Evolutionary conservation across 1,140 invertebrate genomes (phyloP).

Genomic region (Anagrus nilaparvatae): DNA sequence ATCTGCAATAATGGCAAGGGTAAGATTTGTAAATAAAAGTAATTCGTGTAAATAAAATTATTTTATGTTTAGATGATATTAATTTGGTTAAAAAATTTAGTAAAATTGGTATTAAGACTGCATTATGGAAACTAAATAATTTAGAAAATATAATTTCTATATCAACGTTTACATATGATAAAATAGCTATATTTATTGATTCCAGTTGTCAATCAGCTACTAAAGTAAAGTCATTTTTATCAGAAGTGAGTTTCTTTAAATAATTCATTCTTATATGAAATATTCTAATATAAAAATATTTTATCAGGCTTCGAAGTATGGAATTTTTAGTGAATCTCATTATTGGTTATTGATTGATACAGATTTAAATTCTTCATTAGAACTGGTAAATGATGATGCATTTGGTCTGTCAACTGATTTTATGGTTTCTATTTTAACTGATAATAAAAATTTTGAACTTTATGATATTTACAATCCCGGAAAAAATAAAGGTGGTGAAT

Average conservation of each 20-base stretch:
- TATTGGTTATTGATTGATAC: constrained; percentile 12
- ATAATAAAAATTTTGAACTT: not conserved
- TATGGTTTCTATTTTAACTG: constrained; percentile 7
- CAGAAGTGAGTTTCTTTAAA: constrained; percentile 2
- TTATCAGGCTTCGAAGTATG: constrained; percentile 9
- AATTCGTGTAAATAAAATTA: not conserved
- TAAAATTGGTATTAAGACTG: not conserved
- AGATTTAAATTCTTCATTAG: constrained; percentile 7
- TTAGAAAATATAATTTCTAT: not conserved
- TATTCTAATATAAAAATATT: not conserved
- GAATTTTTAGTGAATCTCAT: constrained; percentile 11
- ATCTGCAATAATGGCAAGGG: not conserved
- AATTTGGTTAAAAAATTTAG: constrained; percentile 1
- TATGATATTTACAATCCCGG: constrained; percentile 15
- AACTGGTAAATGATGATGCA: constrained; percentile 8
- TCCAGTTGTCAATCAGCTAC: constrained; percentile 4
- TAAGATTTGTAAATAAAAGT: not conserved
- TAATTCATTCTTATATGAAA: not conserved
- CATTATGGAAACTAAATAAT: constrained; percentile 1
- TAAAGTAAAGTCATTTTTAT: constrained; percentile 1
- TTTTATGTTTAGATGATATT: not conserved
- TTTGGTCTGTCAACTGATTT: constrained; percentile 16
- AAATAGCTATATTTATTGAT: constrained; percentile 9
- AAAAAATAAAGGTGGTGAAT: constrained; percentile 10
- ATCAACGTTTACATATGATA: not conserved